Percentiles rank a stretch among this genome's conserved stretches.
Conservation (phyloP, 2,888 invertebrate genomes). For the Hyles lineata region DNA sequence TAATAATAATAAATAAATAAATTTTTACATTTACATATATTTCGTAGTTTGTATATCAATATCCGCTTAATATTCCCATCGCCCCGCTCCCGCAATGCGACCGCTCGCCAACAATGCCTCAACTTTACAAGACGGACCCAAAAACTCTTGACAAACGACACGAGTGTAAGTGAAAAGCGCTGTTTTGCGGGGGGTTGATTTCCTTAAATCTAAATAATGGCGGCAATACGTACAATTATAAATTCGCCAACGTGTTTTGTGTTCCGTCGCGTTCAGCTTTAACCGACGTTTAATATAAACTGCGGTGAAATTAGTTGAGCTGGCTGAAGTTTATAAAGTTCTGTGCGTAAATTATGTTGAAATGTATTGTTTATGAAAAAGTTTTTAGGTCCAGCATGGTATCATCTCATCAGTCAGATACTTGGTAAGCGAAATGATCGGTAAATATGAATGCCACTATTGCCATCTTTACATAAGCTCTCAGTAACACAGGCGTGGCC, state of each 20-base stretch:
- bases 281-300: conserved; percentile 52
- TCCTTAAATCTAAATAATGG: conserved; percentile 83
- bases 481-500: no score
- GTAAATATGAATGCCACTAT: no score
- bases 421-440: no score
- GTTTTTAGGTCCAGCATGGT: no score
- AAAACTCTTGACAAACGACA: conserved; percentile 75
- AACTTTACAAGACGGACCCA: conserved; percentile 54
- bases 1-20: no score
- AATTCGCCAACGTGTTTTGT: conserved; percentile 72
- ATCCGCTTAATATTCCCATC: conserved; percentile 12
- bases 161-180: conserved; percentile 78
- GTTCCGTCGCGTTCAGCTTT: conserved; percentile 50
- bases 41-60: conserved; percentile 8
- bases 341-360: not conserved
- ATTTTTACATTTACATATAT: not conserved
- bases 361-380: not conserved
- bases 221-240: conserved; percentile 71
- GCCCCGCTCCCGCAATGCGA: conserved; percentile 24
- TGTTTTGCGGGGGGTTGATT: conserved; percentile 75
- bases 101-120: conserved; percentile 39
- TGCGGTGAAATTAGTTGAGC: conserved; percentile 35
- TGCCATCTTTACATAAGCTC: no score
- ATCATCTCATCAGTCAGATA: no score
- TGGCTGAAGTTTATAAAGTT: not conserved